phyloP scores from a whole-genome alignment of 2,797 vertebrate genomes.

The Gobio occitaniae region DNA sequence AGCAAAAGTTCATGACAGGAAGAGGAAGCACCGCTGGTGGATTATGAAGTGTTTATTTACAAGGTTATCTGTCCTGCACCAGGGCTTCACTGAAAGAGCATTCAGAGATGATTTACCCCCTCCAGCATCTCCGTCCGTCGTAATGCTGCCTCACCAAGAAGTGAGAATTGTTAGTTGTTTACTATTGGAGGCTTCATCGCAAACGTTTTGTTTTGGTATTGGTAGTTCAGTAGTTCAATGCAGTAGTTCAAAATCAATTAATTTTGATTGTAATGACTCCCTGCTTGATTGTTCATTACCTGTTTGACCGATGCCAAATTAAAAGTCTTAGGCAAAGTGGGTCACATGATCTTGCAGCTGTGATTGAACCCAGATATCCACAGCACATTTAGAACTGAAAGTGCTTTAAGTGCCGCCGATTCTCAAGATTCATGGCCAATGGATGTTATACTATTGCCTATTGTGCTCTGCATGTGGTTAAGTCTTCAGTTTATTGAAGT shows the following conservation, averaged over 20 bases:
- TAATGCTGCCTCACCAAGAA: slow-evolving; percentile 34
- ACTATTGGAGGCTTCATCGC: not conserved
- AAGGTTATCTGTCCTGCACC: slow-evolving; percentile 70
- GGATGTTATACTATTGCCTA: slow-evolving; percentile 28
- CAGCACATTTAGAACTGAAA: slow-evolving; percentile 16
- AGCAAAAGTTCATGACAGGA: slow-evolving; percentile 65
- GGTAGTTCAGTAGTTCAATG: not conserved
- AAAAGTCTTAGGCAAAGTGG: not conserved
- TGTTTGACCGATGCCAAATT: not conserved
- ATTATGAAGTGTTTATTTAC: slow-evolving; percentile 76
- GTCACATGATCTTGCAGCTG: not conserved
- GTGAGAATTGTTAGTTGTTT: slow-evolving; percentile 8
- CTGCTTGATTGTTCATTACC: not conserved
- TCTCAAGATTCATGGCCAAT: not conserved
- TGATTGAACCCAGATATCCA: slow-evolving; percentile 18
- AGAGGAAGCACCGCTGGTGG: slow-evolving; percentile 57
- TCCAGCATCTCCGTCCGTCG: not conserved
- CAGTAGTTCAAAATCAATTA: not conserved
- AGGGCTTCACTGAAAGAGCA: slow-evolving; percentile 47
- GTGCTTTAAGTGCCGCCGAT: not conserved
- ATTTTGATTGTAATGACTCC: not conserved
- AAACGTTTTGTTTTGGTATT: not conserved
- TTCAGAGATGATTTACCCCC: slow-evolving; percentile 43
- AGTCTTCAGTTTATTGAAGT: slow-evolving; percentile 40
- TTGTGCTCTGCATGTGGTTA: slow-evolving; percentile 18